Evolutionary conservation across 2,797 vertebrate species (phyloP).

Genomic region (Acridotheres tristis): DNA sequence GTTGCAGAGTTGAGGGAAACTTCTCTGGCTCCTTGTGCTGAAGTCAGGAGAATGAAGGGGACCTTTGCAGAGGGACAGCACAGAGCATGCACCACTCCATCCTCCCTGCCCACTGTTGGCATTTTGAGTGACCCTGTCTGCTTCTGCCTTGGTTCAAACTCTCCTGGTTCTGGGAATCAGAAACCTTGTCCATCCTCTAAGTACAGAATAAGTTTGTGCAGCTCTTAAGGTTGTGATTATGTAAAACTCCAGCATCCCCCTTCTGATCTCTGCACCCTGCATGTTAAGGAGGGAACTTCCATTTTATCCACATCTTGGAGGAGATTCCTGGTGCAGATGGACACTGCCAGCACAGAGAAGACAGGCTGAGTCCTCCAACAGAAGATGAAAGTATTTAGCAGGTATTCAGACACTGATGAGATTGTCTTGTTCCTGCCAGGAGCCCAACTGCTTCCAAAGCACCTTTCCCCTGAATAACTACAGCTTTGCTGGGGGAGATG

Average conservation of each 20-base stretch:
- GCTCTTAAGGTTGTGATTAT: neutral
- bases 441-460: neutral
- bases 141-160: neutral
- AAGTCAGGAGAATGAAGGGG: neutral
- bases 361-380: neutral
- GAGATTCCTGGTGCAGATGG: neutral
- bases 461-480: neutral
- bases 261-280: neutral
- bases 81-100: neutral
- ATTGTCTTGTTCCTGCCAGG: neutral
- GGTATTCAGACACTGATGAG: neutral
- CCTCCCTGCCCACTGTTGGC: neutral
- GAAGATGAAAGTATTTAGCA: neutral
- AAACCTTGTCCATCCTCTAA: rapidly evolving
- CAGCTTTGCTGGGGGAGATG: neutral
- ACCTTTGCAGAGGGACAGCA: neutral
- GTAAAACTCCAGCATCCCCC: neutral
- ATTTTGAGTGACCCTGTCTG: neutral
- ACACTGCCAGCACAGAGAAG: neutral
- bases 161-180: neutral
- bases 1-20: neutral
- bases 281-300: neutral
- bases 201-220: neutral
- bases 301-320: neutral
- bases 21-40: neutral